phyloP scores from a whole-genome alignment of 2,888 invertebrate species.

The Uloborus plumipes region DNA sequence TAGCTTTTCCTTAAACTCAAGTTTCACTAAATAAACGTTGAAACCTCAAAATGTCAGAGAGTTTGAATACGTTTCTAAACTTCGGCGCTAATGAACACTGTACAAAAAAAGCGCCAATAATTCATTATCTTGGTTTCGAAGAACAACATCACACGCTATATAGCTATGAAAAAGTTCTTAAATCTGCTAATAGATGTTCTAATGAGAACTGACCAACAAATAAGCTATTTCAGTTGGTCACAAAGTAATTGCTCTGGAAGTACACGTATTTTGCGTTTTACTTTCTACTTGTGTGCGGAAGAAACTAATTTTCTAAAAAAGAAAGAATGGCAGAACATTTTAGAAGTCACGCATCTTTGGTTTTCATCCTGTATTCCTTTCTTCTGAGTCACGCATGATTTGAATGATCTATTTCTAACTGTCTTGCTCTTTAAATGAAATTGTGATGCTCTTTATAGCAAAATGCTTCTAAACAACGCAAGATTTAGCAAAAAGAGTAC shows the following conservation, averaged over 20 bases:
- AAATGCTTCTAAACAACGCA: too few relatives aligned
- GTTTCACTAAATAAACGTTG: too few relatives aligned
- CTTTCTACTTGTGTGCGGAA: slow-evolving; percentile 29
- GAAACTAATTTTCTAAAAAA: slow-evolving; percentile 39
- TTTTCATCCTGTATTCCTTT: neutral
- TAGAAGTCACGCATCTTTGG: too few relatives aligned
- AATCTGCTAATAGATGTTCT: slow-evolving; percentile 9
- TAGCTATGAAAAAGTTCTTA: slow-evolving; percentile 16
- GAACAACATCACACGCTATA: slow-evolving; percentile 15
- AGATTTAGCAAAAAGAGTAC: too few relatives aligned
- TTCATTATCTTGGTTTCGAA: too few relatives aligned
- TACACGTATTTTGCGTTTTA: slow-evolving; percentile 23
- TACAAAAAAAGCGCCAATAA: too few relatives aligned
- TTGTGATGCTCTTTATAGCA: too few relatives aligned
- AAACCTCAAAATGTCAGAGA: too few relatives aligned
- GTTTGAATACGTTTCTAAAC: too few relatives aligned
- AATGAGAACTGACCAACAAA: slow-evolving; percentile 51
- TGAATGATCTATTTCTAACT: neutral
- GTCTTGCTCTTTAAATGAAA: neutral
- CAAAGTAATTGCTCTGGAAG: slow-evolving; percentile 6
- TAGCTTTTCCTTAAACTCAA: too few relatives aligned
- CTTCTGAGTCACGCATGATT: neutral
- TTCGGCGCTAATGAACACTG: too few relatives aligned
- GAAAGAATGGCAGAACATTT: neutral
- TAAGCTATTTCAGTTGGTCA: slow-evolving; percentile 16